Percentiles rank a stretch among this genome's conserved stretches.
Conservation (phyloP, 2,797 vertebrate genomes). For the Aselliscus stoliczkanus region DNA sequence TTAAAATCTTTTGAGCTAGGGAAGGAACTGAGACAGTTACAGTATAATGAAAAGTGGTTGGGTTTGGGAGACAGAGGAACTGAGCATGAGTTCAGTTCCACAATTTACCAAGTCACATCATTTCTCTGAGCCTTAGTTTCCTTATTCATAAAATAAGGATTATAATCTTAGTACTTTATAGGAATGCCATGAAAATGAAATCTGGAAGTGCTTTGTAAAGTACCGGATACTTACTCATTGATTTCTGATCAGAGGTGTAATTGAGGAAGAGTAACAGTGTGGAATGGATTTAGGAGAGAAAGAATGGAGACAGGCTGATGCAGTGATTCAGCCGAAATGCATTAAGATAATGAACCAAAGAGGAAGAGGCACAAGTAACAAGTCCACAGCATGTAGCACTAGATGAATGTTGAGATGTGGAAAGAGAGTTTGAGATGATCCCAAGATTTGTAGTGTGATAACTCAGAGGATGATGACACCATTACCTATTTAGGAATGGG, state of each 20-base stretch:
- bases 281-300: not conserved
- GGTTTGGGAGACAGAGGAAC: not conserved
- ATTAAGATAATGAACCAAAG: not conserved
- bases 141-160: not conserved
- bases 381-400: not conserved
- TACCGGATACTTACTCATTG: not conserved
- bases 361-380: not conserved
- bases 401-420: not conserved
- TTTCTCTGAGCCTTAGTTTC: not conserved
- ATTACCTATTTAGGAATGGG: not conserved
- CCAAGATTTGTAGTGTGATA: not conserved
- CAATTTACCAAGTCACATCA: not conserved
- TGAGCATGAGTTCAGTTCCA: not conserved
- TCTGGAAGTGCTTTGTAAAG: not conserved
- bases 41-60: not conserved
- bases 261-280: not conserved
- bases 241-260: not conserved
- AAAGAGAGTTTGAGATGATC: not conserved
- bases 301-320: not conserved
- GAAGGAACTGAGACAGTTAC: not conserved
- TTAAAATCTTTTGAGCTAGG: not conserved
- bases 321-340: not conserved
- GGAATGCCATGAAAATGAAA: not conserved
- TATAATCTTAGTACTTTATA: not conserved
- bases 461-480: not conserved